Evolutionary conservation across 2,113 vertebrate genomes (phyloP).

Genomic region (Xenopus laevis): DNA sequence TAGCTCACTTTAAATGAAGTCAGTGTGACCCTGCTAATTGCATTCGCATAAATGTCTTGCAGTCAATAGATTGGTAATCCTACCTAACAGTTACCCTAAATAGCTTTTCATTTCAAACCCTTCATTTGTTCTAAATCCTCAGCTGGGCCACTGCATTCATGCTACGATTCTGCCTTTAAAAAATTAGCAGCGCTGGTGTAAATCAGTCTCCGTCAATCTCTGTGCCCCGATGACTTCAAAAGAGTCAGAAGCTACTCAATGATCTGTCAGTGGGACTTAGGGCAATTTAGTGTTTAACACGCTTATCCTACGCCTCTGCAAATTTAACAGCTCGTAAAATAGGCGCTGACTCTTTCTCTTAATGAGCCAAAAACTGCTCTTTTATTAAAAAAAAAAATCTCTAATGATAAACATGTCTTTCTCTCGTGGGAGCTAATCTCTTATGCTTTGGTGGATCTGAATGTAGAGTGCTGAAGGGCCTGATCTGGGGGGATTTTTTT

Average conservation of each 20-base stretch:
- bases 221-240: neutral
- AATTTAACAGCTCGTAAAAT: conserved; percentile 31
- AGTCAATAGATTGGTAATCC: neutral
- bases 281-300: conserved; percentile 31
- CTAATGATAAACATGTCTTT: conserved; percentile 1
- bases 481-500: neutral
- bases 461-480: neutral
- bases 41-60: neutral
- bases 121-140: too few relatives aligned
- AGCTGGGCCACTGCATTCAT: too few relatives aligned
- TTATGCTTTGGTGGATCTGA: conserved; percentile 6
- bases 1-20: too few relatives aligned
- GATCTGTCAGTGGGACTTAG: conserved; percentile 6
- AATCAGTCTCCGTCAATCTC: neutral
- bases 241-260: conserved; percentile 12
- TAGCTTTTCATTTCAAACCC: neutral
- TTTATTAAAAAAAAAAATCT: conserved; percentile 4
- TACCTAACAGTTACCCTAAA: neutral
- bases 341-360: neutral
- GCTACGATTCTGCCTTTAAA: too few relatives aligned
- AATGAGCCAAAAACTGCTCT: conserved; percentile 22
- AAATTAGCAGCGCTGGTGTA: neutral
- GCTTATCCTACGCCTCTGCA: conserved; percentile 29
- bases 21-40: too few relatives aligned
- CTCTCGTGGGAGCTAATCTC: neutral